phyloP scores from a whole-genome alignment of 2,888 invertebrate genomes.

The Nemurella pictetii region DNA sequence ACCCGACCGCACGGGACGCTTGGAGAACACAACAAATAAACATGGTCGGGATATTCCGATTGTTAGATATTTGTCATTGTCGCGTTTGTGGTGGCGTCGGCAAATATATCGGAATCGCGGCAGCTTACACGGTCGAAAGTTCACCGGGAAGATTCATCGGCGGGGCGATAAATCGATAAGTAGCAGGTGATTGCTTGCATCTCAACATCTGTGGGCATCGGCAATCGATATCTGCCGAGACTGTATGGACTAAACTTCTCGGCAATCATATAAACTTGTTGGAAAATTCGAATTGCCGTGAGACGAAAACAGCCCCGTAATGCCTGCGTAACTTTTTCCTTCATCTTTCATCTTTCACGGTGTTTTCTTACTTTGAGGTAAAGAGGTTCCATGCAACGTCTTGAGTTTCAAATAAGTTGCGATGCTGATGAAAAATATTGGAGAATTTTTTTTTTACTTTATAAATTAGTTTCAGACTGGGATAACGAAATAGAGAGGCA shows the following conservation, averaged over 20 bases:
- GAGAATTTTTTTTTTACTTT: not conserved
- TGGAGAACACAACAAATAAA: not conserved
- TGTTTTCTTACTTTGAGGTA: not conserved
- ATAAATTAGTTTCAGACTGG: not conserved
- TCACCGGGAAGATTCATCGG: not conserved
- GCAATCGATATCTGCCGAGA: constrained; percentile 5
- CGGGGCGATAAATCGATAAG: constrained; percentile 6
- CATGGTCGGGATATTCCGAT: not conserved
- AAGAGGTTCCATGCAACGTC: not conserved
- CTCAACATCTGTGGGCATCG: not conserved
- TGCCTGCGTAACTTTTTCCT: too few relatives aligned
- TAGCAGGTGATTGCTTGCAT: not conserved
- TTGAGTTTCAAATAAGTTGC: not conserved
- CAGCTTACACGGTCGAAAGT: not conserved
- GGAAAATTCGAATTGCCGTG: not conserved
- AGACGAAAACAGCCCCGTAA: not conserved
- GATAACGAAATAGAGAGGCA: not conserved
- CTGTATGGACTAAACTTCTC: not conserved
- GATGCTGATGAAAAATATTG: not conserved
- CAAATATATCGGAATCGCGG: not conserved
- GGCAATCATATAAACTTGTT: constrained; percentile 6
- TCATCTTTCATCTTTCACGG: not conserved
- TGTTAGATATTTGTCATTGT: constrained; percentile 21
- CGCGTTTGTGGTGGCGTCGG: constrained; percentile 8
- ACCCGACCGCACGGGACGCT: not conserved